Evolutionary conservation across 2,888 invertebrate genomes (phyloP), one percentile per base, ranked within the genome.

Genomic region (Synergus gifuensis): DNA sequence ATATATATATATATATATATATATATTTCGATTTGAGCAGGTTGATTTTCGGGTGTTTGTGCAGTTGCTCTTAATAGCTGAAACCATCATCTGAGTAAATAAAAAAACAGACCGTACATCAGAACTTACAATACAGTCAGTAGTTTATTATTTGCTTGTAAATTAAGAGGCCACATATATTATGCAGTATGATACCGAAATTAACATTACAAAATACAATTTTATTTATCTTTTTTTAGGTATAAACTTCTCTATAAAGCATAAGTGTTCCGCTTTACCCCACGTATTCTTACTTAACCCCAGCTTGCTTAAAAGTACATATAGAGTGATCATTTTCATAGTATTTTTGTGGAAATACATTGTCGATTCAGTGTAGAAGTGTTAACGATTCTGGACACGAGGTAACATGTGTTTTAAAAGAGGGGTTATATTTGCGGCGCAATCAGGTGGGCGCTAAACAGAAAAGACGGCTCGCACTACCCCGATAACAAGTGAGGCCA

Each of bases 381-480:
- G 89, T 86, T 89, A 89, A 89, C 85, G 78, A 89, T 85, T 85
- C 80, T 63, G 83, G 86, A 85, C 88, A 88, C 88, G 88, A 88
- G 88, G 84, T 86, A 85, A 86, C 83, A 82, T 83, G 77, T 82
- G 79, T 78, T 67, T 28, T 22, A 44, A 78, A 79, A 78, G 76
- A 76, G 76, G 84, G 79, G 82, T 85, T 83, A 82, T 90, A 85
- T 91, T 91, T 89, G 86, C 87, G 85, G 83, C 87, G 87, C 88
- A 89, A 91, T 90, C 89, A 89, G 86, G 82, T 87, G 87, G 84
- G 83, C 86, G 91, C 89, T 90, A 90, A 91, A 88, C 85, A 86
- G 87, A 86, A 86, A 84, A 87, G 86, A 83, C 86, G 86, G 83
- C 86, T 91, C 90, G 85, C 91, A 91, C 91, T 87, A 89, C 81